These are phyloP conservation scores for Lasioglossum baleicum DNA, from an alignment of 1,140 invertebrate genomes.

Conservation along the genomic window DNA sequence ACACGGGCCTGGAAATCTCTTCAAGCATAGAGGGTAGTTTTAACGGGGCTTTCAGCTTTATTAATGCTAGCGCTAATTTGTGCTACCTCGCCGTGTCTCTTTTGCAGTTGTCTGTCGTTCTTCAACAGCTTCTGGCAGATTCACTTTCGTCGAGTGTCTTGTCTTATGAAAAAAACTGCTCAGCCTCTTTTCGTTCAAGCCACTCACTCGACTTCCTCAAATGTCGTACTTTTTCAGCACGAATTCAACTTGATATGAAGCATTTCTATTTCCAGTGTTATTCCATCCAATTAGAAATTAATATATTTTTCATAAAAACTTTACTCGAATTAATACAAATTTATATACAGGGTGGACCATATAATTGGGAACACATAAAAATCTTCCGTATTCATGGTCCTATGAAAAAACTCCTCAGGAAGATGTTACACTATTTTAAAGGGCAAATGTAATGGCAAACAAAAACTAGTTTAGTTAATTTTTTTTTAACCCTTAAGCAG, in stretches of 20 bases:
- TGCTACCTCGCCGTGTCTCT: background rate
- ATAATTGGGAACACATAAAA: too few relatives aligned
- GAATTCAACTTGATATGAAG: constrained; percentile 7
- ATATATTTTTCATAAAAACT: too few relatives aligned
- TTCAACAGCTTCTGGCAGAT: constrained; percentile 17
- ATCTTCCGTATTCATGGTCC: too few relatives aligned
- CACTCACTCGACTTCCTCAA: constrained; percentile 5
- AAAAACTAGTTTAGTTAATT: too few relatives aligned
- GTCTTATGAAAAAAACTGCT: constrained; percentile 10
- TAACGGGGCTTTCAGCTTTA: constrained; percentile 41
- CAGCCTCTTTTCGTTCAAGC: background rate
- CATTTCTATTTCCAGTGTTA: background rate
- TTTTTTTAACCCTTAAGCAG: too few relatives aligned
- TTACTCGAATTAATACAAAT: too few relatives aligned
- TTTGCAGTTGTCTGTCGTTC: constrained; percentile 13
- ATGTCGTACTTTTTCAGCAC: background rate
- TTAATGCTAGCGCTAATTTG: constrained; percentile 51
- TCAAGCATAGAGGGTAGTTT: background rate
- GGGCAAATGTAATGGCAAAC: too few relatives aligned
- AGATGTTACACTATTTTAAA: too few relatives aligned
- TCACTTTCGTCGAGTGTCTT: constrained; percentile 1
- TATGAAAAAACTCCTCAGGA: too few relatives aligned
- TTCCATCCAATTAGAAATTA: too few relatives aligned
- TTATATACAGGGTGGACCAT: too few relatives aligned
- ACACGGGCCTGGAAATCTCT: background rate